These are phyloP conservation scores for Gnatocerus cornutus DNA, from an alignment of 2,888 invertebrate genomes.

Conservation along the genomic window DNA sequence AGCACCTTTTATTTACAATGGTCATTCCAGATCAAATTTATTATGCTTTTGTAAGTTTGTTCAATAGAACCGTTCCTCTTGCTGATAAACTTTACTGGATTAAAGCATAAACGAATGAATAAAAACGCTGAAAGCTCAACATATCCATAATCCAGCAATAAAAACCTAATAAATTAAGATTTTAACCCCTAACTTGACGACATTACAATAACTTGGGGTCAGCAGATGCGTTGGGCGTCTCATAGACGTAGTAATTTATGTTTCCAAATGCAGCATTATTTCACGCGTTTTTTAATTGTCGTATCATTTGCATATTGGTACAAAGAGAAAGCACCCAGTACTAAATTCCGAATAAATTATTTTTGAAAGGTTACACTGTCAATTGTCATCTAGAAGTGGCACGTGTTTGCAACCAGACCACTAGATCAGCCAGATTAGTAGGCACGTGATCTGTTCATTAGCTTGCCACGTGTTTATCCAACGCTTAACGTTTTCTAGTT, in stretches of 20 bases:
- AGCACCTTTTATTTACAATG: constrained; percentile 25
- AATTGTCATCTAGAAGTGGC: constrained; percentile 61
- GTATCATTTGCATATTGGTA: not conserved
- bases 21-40: constrained; percentile 30
- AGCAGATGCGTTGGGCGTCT: constrained; percentile 33
- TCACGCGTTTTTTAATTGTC: not conserved
- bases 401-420: constrained; percentile 63
- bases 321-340: not conserved
- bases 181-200: constrained; percentile 48
- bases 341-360: constrained; percentile 37
- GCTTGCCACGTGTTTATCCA: constrained; percentile 61
- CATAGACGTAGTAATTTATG: constrained; percentile 8
- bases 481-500: constrained; percentile 54
- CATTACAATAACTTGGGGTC: constrained; percentile 43
- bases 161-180: constrained; percentile 52
- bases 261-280: not conserved
- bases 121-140: constrained; percentile 41
- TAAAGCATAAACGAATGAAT: constrained; percentile 22
- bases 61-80: not conserved
- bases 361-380: constrained; percentile 62
- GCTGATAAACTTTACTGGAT: not conserved
- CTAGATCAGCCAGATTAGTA: constrained; percentile 63
- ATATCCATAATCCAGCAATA: constrained; percentile 48
- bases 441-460: constrained; percentile 66
- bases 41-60: not conserved